phyloP scores from a whole-genome alignment of 2,888 invertebrate species.

The Mythimna lalbum region DNA sequence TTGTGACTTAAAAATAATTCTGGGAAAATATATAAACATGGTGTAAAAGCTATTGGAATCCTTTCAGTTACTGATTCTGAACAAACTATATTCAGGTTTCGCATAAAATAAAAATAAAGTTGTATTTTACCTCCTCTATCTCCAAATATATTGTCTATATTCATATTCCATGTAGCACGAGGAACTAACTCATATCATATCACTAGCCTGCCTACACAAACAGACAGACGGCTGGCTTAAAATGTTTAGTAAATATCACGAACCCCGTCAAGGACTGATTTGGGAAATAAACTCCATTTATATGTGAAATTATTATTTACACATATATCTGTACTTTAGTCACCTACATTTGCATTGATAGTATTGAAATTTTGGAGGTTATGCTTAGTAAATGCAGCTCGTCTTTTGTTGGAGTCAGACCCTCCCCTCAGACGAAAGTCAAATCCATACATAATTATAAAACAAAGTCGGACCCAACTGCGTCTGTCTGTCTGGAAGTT shows the following conservation, averaged over 20 bases:
- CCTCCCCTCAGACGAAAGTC: not conserved
- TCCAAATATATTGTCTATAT: slow-evolving; percentile 16
- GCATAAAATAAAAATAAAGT: too few species aligned
- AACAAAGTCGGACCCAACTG: too few species aligned
- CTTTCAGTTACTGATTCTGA: too few species aligned
- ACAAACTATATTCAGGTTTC: too few species aligned
- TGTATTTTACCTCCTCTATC: slow-evolving; percentile 57
- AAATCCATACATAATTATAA: too few species aligned
- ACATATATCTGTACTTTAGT: not conserved
- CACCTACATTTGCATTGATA: slow-evolving; percentile 13
- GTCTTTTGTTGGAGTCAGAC: slow-evolving; percentile 9
- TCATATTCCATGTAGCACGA: slow-evolving; percentile 44
- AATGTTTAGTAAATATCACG: slow-evolving; percentile 70
- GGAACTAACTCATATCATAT: slow-evolving; percentile 70
- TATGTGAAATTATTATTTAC: not conserved
- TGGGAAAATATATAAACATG: too few species aligned
- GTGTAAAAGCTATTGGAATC: too few species aligned
- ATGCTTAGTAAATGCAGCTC: not conserved
- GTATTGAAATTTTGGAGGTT: not conserved
- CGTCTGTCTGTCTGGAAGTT: too few species aligned
- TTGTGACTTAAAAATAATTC: too few species aligned
- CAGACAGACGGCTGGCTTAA: slow-evolving; percentile 69
- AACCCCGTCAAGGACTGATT: slow-evolving; percentile 68
- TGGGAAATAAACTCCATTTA: slow-evolving; percentile 34
- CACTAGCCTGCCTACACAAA: slow-evolving; percentile 74